Evolutionary conservation across 2,888 invertebrate species (phyloP).

Genomic region (Sarcophaga subvicina): DNA sequence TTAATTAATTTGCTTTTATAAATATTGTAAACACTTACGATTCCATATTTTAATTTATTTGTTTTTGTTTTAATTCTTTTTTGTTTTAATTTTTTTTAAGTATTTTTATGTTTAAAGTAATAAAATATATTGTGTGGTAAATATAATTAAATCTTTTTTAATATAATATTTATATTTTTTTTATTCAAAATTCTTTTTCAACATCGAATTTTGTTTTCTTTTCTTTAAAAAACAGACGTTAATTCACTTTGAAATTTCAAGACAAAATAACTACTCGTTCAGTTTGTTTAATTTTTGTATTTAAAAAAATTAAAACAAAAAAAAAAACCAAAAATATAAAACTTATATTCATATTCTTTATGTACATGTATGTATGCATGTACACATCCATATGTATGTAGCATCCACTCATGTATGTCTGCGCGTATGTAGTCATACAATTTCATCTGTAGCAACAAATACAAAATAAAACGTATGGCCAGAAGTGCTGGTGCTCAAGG

Average conservation of each 20-base stretch:
- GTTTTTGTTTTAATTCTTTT: conserved; percentile 8
- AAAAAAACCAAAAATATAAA: conserved; percentile 3
- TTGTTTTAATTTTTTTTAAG: conserved; percentile 7
- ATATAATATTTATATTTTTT: not conserved
- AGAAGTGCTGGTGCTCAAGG: not conserved
- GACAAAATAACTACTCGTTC: conserved; percentile 60
- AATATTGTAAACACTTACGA: conserved; percentile 62
- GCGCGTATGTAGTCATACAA: not conserved
- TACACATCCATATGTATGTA: not conserved
- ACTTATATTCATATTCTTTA: conserved; percentile 43
- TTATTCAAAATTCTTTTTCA: not conserved
- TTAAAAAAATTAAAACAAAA: conserved; percentile 33
- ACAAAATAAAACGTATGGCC: conserved; percentile 19
- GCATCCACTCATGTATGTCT: not conserved
- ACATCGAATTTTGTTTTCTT: not conserved
- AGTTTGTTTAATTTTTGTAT: conserved; percentile 51
- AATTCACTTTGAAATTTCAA: conserved; percentile 68
- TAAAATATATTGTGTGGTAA: not conserved
- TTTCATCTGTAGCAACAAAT: conserved; percentile 5
- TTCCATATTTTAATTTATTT: conserved; percentile 47
- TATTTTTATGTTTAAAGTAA: conserved; percentile 2
- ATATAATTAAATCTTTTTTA: not conserved
- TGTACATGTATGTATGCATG: not conserved
- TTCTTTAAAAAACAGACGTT: conserved; percentile 42
- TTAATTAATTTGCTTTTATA: not conserved